Evolutionary conservation across 1,140 invertebrate genomes (phyloP).

Genomic region (Hylaeus volcanicus): DNA sequence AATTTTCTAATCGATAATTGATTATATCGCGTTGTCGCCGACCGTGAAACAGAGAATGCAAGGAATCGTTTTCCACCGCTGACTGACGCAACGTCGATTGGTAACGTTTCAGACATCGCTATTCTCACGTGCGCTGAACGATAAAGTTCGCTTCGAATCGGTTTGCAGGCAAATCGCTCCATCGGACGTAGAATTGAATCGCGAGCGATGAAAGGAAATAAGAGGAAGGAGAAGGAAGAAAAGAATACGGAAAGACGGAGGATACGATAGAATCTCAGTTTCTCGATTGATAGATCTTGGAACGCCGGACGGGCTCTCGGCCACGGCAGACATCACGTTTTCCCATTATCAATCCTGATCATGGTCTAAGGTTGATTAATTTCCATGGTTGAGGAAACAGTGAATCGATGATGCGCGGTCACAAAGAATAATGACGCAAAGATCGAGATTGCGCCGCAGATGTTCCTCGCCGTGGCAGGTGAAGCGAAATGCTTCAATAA

Average conservation of each 20-base stretch:
- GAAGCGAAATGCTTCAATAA: constrained; percentile 77
- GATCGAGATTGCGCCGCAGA: constrained; percentile 75
- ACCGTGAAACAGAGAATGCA: not conserved
- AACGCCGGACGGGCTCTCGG: not conserved
- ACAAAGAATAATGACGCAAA: constrained; percentile 67
- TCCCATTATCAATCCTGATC: constrained; percentile 45
- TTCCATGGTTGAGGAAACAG: constrained; percentile 76
- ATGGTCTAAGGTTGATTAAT: constrained; percentile 76
- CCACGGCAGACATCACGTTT: constrained; percentile 33
- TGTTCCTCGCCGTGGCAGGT: constrained; percentile 74
- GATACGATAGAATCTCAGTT: constrained; percentile 27
- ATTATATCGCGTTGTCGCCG: constrained; percentile 21
- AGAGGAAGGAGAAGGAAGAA: not conserved
- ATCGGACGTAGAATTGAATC: constrained; percentile 23
- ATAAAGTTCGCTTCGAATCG: constrained; percentile 24
- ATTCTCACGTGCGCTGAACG: constrained; percentile 36
- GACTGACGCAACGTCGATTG: not conserved
- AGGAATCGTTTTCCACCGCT: not conserved
- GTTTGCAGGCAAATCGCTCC: constrained; percentile 26
- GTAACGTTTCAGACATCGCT: not conserved
- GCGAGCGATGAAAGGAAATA: not conserved
- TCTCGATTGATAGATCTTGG: constrained; percentile 26
- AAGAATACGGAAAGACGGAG: not conserved
- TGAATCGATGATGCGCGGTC: constrained; percentile 74
- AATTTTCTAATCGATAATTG: constrained; percentile 70